A percentile compares a stretch with the other conserved stretches of the same genome.
Evolutionary conservation across 1,140 invertebrate genomes (phyloP).

Genomic region (Tribolium castaneum): DNA sequence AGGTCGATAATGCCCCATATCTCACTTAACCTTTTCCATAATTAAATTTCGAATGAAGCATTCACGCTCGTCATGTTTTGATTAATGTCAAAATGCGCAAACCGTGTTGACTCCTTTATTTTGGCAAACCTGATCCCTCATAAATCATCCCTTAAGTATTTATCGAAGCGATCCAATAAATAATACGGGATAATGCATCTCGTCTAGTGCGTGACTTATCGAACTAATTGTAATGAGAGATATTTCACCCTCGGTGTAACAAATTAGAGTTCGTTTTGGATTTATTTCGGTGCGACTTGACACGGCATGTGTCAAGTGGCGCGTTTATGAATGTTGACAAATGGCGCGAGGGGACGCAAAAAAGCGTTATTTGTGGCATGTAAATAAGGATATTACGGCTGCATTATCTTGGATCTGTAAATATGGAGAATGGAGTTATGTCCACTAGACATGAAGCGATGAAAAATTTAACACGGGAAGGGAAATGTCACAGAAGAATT

Average conservation of each 20-base stretch:
- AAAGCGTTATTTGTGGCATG: slow-evolving; percentile 1
- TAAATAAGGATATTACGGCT: neutral
- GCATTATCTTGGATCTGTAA: neutral
- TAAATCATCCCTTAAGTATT: slow-evolving; percentile 22
- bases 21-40: slow-evolving; percentile 32
- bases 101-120: slow-evolving; percentile 9
- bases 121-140: neutral
- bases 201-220: slow-evolving; percentile 15
- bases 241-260: neutral
- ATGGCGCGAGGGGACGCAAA: neutral
- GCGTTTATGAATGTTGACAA: neutral
- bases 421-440: neutral
- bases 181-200: neutral
- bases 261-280: neutral
- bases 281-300: slow-evolving; percentile 1
- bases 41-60: slow-evolving; percentile 27
- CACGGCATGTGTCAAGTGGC: neutral
- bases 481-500: neutral
- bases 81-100: slow-evolving; percentile 20
- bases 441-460: neutral
- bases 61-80: slow-evolving; percentile 5
- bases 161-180: slow-evolving; percentile 19
- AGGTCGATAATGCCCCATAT: slow-evolving; percentile 35
- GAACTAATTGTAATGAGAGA: slow-evolving; percentile 8
- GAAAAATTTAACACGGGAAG: neutral